Conservation (phyloP, 2,113 vertebrate species). For the Aepyceros melampus region DNA sequence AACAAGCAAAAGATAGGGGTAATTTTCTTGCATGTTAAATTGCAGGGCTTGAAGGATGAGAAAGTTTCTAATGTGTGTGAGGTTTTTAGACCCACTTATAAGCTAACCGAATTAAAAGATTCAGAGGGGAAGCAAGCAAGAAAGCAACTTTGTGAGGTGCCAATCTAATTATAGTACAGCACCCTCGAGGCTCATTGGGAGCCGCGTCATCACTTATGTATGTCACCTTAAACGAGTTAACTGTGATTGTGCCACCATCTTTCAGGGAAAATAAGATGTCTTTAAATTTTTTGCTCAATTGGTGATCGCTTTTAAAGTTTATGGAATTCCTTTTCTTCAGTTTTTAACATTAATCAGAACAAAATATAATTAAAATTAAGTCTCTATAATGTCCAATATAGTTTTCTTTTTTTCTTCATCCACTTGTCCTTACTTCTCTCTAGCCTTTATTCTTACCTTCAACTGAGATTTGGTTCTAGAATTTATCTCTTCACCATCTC, state of each 20-base stretch:
- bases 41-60: conserved; percentile 9
- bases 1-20: conserved; percentile 29
- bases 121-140: neutral
- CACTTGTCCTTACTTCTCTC: neutral
- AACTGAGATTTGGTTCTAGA: neutral
- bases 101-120: conserved; percentile 38
- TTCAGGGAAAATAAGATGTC: neutral
- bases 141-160: conserved; percentile 7
- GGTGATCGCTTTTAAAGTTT: neutral
- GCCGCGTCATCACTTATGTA: conserved; percentile 57
- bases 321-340: neutral
- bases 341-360: neutral
- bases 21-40: conserved; percentile 55
- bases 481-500: neutral
- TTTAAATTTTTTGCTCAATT: neutral
- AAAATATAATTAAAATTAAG: neutral
- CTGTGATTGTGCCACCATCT: neutral
- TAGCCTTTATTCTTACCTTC: neutral
- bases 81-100: conserved; percentile 40
- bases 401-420: neutral
- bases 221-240: conserved; percentile 60
- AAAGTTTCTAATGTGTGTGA: neutral
- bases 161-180: conserved; percentile 53
- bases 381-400: neutral
- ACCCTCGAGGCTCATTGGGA: conserved; percentile 6